Evolutionary conservation across 2,113 vertebrate genomes (phyloP), one percentile per base, ranked within the genome.

Genomic region (Triplophysa siluroides): DNA sequence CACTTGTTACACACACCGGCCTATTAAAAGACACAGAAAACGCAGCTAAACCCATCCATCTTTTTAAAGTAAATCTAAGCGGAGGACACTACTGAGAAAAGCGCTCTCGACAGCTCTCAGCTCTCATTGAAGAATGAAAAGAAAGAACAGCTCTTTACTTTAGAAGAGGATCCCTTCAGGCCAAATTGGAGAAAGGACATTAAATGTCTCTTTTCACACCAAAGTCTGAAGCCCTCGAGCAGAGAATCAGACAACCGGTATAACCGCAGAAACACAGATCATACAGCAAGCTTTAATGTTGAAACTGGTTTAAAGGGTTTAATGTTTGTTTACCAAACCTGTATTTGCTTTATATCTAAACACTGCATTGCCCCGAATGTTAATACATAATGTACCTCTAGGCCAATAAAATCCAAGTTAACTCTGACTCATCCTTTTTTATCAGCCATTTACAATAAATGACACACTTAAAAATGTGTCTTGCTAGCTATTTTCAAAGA

Each of bases 251-350:
- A 56, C 56, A 74, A 29, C 50, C 19, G 33, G 47, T 24, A 21
- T 1, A 38, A 65, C 63, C 50, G 68, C 67, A 26, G 69, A 63
- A 54, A 64, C 66, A 56, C 33, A 66, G 65, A 82, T 61, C 33
- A 85, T 76, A 78, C 38, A 14, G 43, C n/a, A 0, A 41, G 16
- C 50, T 38, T 41, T 82, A 14, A 83, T 83, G 41, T 81, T 45
- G n/a, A 50, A 66, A 0, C 85, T 29, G 78, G 83, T 78, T 84
- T 79, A 61, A 84, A 52, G 11, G 24, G 29, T 56, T 67, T 67
- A 75, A 83, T 71, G 80, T 84, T 85, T 83, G 85, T 84, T 86
- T 89, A 87, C 83, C 47, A 3, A 38, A 72, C 79, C 43, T 26
- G 24, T 65, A 66, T 64, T 78, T 79, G 73, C 73, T 72, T n/a